These are phyloP conservation scores for Celastrina argiolus DNA, from an alignment of 2,888 invertebrate species.

Conservation along the genomic window DNA sequence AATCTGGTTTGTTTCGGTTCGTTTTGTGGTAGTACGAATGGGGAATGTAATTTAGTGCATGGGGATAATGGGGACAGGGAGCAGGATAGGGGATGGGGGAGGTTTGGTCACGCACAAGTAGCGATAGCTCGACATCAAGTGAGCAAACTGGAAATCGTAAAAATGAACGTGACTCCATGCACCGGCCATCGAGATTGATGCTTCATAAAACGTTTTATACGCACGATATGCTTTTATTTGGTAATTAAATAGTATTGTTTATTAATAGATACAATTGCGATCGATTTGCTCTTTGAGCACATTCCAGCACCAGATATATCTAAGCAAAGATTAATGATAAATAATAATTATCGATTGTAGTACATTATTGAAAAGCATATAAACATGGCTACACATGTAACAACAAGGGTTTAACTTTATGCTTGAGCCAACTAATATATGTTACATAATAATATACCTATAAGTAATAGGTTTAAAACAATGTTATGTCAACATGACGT, in stretches of 20 bases:
- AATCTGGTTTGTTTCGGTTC: constrained; percentile 15
- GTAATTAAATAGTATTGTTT: constrained; percentile 9
- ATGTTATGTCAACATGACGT: too few species aligned
- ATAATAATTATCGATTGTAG: too few species aligned
- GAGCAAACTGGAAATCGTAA: constrained; percentile 47
- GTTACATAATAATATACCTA: too few species aligned
- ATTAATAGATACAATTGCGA: neutral
- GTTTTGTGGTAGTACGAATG: neutral
- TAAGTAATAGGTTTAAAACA: too few species aligned
- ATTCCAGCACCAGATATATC: neutral
- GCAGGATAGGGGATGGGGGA: constrained; percentile 40
- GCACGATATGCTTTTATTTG: neutral
- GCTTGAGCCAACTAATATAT: too few species aligned
- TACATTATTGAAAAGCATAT: too few species aligned
- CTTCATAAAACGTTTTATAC: constrained; percentile 16
- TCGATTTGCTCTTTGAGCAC: neutral
- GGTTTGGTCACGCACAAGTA: constrained; percentile 49
- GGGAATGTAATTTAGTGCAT: constrained; percentile 22
- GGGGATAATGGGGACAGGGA: constrained; percentile 35
- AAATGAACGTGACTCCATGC: constrained; percentile 42
- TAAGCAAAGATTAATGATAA: neutral
- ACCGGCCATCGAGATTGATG: constrained; percentile 7
- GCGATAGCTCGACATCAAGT: constrained; percentile 40
- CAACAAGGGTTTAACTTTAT: too few species aligned
- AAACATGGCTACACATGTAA: too few species aligned